A percentile compares a stretch with the other conserved stretches of the same genome.
Conservation (phyloP, 2,113 vertebrate genomes). For the Hepsetus odoe region DNA sequence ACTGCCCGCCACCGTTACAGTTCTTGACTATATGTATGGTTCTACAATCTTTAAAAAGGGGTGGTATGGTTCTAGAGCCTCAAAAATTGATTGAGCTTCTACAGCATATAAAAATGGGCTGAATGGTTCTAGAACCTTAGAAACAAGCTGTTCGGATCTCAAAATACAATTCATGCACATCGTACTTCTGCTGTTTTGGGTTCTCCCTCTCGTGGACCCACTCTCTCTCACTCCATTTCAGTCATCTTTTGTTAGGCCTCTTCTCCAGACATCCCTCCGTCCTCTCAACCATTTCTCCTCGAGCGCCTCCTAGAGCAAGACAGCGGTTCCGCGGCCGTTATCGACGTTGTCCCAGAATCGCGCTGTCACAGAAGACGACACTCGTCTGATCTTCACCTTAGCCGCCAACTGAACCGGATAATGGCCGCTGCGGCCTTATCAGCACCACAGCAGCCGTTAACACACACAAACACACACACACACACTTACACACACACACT, state of each 20-base stretch:
- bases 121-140: not conserved
- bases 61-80: not conserved
- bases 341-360: slow-evolving; percentile 18
- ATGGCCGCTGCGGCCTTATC: slow-evolving; percentile 46
- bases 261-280: slow-evolving; percentile 3
- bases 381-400: not conserved
- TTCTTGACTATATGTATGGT: too few species aligned
- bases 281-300: slow-evolving; percentile 2
- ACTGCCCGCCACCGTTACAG: too few species aligned
- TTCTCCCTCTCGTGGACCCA: not conserved
- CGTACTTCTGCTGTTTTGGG: not conserved
- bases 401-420: slow-evolving; percentile 44
- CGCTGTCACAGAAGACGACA: slow-evolving; percentile 25
- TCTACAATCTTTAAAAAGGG: too few species aligned
- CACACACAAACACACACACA: slow-evolving; percentile 36
- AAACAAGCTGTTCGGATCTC: too few species aligned
- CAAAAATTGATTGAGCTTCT: not conserved
- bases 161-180: too few species aligned
- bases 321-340: slow-evolving; percentile 32
- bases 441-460: slow-evolving; percentile 27
- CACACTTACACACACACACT: slow-evolving; percentile 5
- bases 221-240: not conserved
- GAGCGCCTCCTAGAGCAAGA: slow-evolving; percentile 27
- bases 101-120: not conserved
- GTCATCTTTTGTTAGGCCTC: not conserved